Evolutionary conservation across 2,888 invertebrate genomes (phyloP).

Genomic region (Drosophila niveifrons): DNA sequence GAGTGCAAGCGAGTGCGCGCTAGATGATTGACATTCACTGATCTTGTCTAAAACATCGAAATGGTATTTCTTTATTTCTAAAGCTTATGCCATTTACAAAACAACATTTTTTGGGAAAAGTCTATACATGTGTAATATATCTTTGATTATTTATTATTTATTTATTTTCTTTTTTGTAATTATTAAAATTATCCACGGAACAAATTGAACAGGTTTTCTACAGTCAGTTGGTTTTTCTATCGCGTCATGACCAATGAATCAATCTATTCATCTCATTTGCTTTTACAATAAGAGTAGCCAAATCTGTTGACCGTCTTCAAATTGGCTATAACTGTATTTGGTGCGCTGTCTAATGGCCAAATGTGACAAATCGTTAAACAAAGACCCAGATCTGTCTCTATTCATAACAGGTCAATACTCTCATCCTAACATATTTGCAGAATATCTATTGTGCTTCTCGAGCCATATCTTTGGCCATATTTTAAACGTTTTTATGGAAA

Average conservation of each 20-base stretch:
- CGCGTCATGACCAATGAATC: conserved; percentile 29
- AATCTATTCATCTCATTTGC: conserved; percentile 16
- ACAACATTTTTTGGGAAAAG: no score
- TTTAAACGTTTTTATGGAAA: background rate
- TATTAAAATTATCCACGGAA: no score
- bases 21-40: no score
- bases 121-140: no score
- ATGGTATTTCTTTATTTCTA: no score
- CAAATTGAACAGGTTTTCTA: no score
- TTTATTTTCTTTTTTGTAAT: no score
- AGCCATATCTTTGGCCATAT: background rate
- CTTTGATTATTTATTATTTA: no score
- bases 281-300: conserved; percentile 23
- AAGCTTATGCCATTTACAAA: no score
- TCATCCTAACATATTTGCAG: background rate
- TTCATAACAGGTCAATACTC: conserved; percentile 14
- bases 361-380: conserved; percentile 42
- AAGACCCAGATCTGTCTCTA: conserved; percentile 8
- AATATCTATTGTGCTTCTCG: background rate
- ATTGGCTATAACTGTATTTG: conserved; percentile 34
- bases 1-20: no score
- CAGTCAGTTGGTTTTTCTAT: no score
- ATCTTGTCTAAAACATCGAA: no score
- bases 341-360: conserved; percentile 11
- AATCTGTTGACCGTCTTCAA: conserved; percentile 21